Evolutionary conservation across 2,888 invertebrate genomes (phyloP).

Genomic region (Bembecia ichneumoniformis): DNA sequence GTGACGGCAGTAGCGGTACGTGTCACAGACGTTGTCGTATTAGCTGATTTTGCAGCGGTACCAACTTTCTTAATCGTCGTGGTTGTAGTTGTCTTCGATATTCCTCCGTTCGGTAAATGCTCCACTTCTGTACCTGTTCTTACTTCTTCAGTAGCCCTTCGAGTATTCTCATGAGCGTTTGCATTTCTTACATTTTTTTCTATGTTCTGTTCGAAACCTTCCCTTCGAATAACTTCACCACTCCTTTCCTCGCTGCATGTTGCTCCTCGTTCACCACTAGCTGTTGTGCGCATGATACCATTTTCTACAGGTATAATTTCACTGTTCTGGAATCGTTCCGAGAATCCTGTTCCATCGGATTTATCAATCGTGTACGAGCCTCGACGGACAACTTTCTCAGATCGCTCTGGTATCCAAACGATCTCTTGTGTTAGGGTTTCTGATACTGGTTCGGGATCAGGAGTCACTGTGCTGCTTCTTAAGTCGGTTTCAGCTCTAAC

Average conservation of each 20-base stretch:
- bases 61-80: constrained; percentile 54
- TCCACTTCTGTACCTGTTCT: constrained; percentile 50
- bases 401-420: constrained; percentile 58
- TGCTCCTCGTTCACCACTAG: constrained; percentile 42
- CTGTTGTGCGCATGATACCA: constrained; percentile 38
- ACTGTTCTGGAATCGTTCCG: constrained; percentile 44
- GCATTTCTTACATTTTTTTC: constrained; percentile 41
- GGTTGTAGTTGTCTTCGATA: constrained; percentile 53
- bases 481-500: constrained; percentile 42
- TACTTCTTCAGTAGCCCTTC: constrained; percentile 47
- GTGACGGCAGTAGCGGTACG: constrained; percentile 52
- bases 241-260: constrained; percentile 34
- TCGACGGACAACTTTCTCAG: constrained; percentile 48
- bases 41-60: constrained; percentile 49
- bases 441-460: constrained; percentile 53
- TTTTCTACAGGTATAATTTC: constrained; percentile 52
- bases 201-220: constrained; percentile 48
- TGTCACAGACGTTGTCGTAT: constrained; percentile 40
- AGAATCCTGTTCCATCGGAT: constrained; percentile 35
- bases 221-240: constrained; percentile 35
- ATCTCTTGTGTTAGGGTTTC: constrained; percentile 55
- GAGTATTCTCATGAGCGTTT: constrained; percentile 44
- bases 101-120: constrained; percentile 51
- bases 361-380: constrained; percentile 63
- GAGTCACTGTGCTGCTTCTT: constrained; percentile 49